Evolutionary conservation across 1,140 invertebrate genomes (phyloP), one percentile per base, ranked within the genome.

Genomic region (Neodiprion lecontei): DNA sequence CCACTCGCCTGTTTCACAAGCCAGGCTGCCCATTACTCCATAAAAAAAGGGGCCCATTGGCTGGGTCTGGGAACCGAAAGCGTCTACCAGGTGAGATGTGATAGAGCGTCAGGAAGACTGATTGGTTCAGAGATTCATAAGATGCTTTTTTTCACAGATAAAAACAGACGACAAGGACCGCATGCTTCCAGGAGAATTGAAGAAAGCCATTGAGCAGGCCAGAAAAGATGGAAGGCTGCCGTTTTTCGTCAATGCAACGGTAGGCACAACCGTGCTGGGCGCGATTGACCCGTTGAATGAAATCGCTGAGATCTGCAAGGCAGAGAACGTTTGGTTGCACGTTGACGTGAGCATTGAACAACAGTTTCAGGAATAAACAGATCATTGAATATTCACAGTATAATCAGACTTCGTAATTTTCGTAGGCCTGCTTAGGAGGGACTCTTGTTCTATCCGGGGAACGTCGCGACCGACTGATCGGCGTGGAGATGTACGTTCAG

Each of bases 11-110:
- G 92, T 8, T 95, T 95, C 75, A 92, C 93, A 28, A 96, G 94
- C n/a, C 91, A 95, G 83, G 93, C 96, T 87, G 93, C 94, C 74
- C 97, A 98, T 86, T 98, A 98, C 85, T 98, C 97, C 0, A 92
- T 97, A 14, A 90, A 91, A 77, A 96, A 96, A 87, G 92, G 90
- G 4, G 92, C 93, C 1, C 92, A 95, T 80, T 94, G 96, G 91
- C 85, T 97, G 9, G 96, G 96, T 0, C 85, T 97, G 40, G 96
- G 96, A 0, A 93, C 91, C 0, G 92, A 97, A 40, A 93, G 83
- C 23, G 77, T 88, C 12, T 84, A 83, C 50, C 83, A 86, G 80
- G 86, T 88, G 53, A 5, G 53, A n/a, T 12, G 14, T 74, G 10
- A 69, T 40, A 7, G n/a, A 61, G 11, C 53, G 8, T 2, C 28